These are phyloP conservation scores for Carcharodon carcharias DNA, from an alignment of 2,797 vertebrate species.

Conservation along the genomic window DNA sequence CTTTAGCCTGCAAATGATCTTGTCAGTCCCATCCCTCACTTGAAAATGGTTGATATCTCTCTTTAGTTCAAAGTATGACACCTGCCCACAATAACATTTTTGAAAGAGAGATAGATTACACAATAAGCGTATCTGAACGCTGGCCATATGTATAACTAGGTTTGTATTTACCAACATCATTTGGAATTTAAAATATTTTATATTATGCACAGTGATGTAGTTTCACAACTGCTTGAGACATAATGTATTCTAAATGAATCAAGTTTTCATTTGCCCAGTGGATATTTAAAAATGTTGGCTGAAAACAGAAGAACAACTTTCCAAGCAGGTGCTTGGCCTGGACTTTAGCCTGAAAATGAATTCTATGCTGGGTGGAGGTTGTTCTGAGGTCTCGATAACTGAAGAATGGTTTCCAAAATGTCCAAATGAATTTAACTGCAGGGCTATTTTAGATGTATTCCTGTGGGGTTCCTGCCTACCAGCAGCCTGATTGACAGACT, in stretches of 20 bases:
- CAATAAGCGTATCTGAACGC: not conserved
- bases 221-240: no score
- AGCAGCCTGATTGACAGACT: no score
- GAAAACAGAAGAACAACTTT: not conserved
- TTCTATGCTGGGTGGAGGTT: no score
- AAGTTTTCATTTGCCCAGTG: not conserved
- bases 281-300: not conserved
- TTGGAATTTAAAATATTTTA: not conserved
- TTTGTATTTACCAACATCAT: not conserved
- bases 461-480: no score
- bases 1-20: not conserved
- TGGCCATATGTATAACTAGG: not conserved
- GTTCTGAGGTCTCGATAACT: no score
- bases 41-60: not conserved
- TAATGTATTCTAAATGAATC: not conserved
- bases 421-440: no score
- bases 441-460: not conserved
- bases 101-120: not conserved
- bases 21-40: not conserved
- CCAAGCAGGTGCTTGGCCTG: not conserved
- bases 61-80: not conserved
- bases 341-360: no score
- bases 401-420: no score
- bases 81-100: not conserved
- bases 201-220: not conserved